A percentile compares a stretch with the other conserved stretches of the same genome.
Evolutionary conservation across 2,888 invertebrate species (phyloP).

Genomic region (Lycocerus yunnanus): DNA sequence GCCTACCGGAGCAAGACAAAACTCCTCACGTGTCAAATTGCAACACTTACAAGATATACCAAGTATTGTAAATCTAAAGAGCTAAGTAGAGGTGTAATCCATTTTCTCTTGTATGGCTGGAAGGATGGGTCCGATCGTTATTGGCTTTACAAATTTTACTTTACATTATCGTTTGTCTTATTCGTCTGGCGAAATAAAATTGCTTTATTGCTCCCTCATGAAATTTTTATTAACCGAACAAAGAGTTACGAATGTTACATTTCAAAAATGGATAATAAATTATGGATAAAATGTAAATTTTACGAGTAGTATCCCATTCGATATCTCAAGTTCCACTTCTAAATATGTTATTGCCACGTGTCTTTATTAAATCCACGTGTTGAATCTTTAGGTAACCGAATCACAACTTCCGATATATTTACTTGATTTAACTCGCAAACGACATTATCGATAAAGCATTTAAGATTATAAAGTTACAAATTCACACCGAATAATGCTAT

Average conservation of each 20-base stretch:
- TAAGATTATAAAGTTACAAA: not conserved
- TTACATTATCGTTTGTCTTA: slow-evolving; percentile 28
- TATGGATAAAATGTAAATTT: not conserved
- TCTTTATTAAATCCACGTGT: not conserved
- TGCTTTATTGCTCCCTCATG: not conserved
- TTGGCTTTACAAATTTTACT: slow-evolving; percentile 22
- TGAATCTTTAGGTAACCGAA: not conserved
- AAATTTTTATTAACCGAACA: not conserved
- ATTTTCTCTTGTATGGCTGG: slow-evolving; percentile 24
- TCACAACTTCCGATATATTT: not conserved
- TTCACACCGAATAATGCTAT: not conserved
- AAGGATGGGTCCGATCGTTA: slow-evolving; percentile 19
- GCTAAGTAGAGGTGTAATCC: slow-evolving; percentile 19
- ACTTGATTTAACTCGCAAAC: not conserved
- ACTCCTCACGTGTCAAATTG: not conserved
- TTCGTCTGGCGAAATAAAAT: not conserved
- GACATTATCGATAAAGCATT: not conserved
- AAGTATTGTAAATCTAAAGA: slow-evolving; percentile 20
- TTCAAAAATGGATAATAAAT: not conserved
- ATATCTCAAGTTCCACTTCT: not conserved
- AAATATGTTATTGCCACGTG: not conserved
- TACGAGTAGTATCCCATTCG: not conserved
- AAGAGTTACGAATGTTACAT: not conserved
- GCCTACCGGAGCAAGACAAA: not conserved
- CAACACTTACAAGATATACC: not conserved